Percentiles rank a stretch among this genome's conserved stretches.
phyloP scores from a whole-genome alignment of 2,888 invertebrate genomes.

The Chloroclysta siterata region DNA sequence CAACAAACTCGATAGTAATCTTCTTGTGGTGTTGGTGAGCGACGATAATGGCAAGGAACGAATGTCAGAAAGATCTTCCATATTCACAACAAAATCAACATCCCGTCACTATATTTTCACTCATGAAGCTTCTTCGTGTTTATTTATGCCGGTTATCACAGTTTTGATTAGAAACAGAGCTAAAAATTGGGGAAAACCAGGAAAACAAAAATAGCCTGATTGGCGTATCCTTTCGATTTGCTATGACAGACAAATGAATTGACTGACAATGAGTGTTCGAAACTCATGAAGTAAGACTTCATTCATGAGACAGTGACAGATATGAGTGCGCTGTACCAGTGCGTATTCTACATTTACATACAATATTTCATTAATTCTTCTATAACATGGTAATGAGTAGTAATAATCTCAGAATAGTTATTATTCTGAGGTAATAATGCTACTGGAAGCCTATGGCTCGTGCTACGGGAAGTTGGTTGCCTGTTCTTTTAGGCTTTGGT shows the following conservation, averaged over 20 bases:
- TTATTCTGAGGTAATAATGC: no score
- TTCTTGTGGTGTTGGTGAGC: slow-evolving; percentile 74
- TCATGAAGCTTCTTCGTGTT: neutral
- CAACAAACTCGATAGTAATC: slow-evolving; percentile 84
- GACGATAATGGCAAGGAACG: slow-evolving; percentile 67
- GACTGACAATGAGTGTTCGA: neutral
- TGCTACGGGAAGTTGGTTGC: no score
- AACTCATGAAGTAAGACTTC: no score
- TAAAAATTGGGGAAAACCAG: neutral
- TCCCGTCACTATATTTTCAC: neutral
- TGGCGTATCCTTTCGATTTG: neutral
- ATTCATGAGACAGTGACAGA: no score
- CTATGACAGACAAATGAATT: no score
- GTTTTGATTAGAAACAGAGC: neutral
- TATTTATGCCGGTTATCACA: neutral
- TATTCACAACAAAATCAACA: slow-evolving; percentile 34
- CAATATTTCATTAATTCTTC: no score
- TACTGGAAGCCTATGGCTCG: no score
- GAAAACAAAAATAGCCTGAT: neutral
- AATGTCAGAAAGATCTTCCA: slow-evolving; percentile 59
- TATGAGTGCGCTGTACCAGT: no score
- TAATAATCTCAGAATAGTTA: no score
- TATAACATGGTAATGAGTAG: no score
- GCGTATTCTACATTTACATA: no score
- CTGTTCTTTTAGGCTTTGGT: no score